These are phyloP conservation scores for Microcebus jonahi DNA, from an alignment of 2,113 vertebrate genomes.

Conservation along the genomic window DNA sequence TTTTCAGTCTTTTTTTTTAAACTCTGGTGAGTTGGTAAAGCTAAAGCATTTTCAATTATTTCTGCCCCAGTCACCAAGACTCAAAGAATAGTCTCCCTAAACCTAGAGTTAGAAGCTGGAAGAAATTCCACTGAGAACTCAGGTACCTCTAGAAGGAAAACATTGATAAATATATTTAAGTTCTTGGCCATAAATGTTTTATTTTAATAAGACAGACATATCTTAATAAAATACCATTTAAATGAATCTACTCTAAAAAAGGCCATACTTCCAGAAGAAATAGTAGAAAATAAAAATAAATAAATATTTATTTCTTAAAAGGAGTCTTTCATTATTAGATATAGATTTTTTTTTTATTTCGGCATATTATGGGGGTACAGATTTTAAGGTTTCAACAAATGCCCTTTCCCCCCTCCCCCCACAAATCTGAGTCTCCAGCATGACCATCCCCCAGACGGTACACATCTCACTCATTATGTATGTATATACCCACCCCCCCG, in stretches of 20 bases:
- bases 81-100: neutral
- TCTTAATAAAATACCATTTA: too few species aligned
- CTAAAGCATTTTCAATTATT: neutral
- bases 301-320: conserved; percentile 10
- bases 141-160: neutral
- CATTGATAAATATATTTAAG: neutral
- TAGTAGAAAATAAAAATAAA: too few species aligned
- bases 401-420: too few species aligned
- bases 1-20: neutral
- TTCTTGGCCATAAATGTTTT: neutral
- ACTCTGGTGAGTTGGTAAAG: neutral
- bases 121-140: conserved; percentile 9
- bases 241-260: too few species aligned
- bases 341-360: neutral
- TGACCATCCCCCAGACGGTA: too few species aligned
- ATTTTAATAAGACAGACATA: too few species aligned
- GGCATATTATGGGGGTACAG: too few species aligned
- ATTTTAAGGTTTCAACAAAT: too few species aligned
- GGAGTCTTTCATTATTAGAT: neutral
- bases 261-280: too few species aligned
- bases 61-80: neutral
- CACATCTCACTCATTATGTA: too few species aligned
- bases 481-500: too few species aligned
- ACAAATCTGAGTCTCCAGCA: too few species aligned
- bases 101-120: conserved; percentile 1